phyloP scores from a whole-genome alignment of 2,113 vertebrate species.

The Psittacula cyanocephala region DNA sequence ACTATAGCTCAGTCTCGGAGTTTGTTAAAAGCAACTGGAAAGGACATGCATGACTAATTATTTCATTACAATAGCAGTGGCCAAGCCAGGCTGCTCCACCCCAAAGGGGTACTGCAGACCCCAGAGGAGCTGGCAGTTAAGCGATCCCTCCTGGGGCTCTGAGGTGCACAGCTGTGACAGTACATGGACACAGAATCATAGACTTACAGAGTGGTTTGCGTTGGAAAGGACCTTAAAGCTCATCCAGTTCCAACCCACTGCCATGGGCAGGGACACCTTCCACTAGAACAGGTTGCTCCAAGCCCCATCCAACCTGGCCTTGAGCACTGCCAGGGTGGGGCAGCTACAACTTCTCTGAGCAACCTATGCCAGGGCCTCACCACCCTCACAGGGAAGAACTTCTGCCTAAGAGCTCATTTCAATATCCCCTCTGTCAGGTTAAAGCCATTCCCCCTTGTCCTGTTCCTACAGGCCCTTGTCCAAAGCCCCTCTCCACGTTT shows the following conservation, averaged over 20 bases:
- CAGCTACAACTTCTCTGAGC: neutral
- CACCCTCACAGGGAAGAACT: neutral
- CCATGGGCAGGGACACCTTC: neutral
- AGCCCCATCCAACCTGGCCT: neutral
- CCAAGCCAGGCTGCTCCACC: neutral
- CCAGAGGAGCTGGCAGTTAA: neutral
- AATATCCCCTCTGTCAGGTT: neutral
- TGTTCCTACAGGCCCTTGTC: neutral
- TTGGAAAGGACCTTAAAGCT: neutral
- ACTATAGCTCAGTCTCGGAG: neutral
- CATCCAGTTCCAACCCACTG: neutral
- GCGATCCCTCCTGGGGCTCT: accelerated
- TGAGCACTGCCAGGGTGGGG: neutral
- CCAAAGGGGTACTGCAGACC: neutral
- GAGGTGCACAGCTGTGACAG: accelerated
- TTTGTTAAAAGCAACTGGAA: neutral
- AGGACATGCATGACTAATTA: neutral
- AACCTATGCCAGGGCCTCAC: neutral
- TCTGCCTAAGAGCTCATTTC: neutral
- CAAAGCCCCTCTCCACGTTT: neutral
- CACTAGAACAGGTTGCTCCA: neutral
- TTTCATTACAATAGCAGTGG: neutral
- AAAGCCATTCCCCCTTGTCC: neutral
- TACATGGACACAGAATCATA: neutral
- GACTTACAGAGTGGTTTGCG: neutral